Conservation (phyloP, 2,113 vertebrate genomes). For the Brienomyrus longianalis region DNA sequence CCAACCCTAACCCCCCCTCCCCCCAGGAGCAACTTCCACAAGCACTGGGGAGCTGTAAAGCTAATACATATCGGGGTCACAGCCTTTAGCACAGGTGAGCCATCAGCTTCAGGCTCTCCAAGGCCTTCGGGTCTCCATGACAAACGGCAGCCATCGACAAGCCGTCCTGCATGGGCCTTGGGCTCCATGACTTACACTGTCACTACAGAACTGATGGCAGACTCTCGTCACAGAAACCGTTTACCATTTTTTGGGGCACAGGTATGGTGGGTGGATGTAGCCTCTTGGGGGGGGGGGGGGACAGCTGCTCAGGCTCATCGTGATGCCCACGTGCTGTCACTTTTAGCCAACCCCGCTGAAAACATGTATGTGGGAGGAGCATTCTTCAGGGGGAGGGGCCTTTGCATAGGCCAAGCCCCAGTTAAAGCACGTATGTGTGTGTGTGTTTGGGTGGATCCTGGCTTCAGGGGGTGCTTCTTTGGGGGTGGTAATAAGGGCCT, state of each 20-base stretch:
- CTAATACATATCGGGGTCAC: background rate
- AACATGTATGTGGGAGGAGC: background rate
- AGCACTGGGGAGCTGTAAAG: background rate
- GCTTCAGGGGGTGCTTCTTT: conserved; percentile 22
- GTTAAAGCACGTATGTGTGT: background rate
- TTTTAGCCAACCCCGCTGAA: background rate
- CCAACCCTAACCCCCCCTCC: background rate
- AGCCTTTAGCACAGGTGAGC: background rate
- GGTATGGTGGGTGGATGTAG: conserved; percentile 35
- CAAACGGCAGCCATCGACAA: conserved; percentile 53
- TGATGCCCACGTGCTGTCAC: conserved; percentile 35
- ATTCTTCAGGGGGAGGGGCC: background rate
- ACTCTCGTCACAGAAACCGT: conserved; percentile 57
- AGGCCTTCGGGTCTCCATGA: conserved; percentile 31
- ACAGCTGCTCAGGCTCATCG: conserved; percentile 29
- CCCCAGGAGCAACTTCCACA: background rate
- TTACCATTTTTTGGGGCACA: conserved; percentile 45
- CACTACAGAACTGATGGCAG: conserved; percentile 65
- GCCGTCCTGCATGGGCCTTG: conserved; percentile 48
- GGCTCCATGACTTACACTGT: conserved; percentile 61
- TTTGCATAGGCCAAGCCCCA: background rate
- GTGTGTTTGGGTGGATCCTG: background rate
- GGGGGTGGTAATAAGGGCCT: conserved; percentile 49
- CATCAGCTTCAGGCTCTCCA: conserved; percentile 14
- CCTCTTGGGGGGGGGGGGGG: conserved; percentile 43